A percentile compares a stretch with the other conserved stretches of the same genome.
These are phyloP conservation scores for Hirundichthys speculiger DNA, from an alignment of 2,113 vertebrate species.

Conservation along the genomic window DNA sequence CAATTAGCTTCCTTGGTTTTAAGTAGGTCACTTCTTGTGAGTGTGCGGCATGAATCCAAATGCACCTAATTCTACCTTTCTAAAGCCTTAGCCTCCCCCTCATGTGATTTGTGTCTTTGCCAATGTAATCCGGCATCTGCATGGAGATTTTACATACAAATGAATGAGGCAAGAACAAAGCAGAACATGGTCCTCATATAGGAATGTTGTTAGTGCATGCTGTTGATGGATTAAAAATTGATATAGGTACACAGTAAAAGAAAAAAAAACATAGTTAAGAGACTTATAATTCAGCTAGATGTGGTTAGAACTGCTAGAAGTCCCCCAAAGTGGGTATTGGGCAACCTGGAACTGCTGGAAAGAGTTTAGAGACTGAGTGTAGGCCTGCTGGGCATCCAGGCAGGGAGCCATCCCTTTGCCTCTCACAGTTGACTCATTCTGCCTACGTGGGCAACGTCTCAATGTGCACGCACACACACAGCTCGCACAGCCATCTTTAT, in stretches of 20 bases:
- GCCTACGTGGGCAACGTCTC: slow-evolving; percentile 41
- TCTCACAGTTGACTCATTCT: slow-evolving; percentile 59
- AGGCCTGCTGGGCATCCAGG: slow-evolving; percentile 48
- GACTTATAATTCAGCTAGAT: slow-evolving; percentile 22
- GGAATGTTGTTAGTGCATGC: not conserved
- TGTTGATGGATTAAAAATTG: slow-evolving; percentile 5
- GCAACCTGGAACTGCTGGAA: slow-evolving; percentile 59
- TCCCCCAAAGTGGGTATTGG: slow-evolving; percentile 37
- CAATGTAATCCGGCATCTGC: slow-evolving; percentile 60
- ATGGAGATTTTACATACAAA: slow-evolving; percentile 55
- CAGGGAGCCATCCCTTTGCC: slow-evolving; percentile 54
- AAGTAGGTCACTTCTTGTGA: slow-evolving; percentile 66
- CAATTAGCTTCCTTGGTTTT: slow-evolving; percentile 48
- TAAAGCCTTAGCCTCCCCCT: slow-evolving; percentile 41
- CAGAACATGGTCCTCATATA: not conserved
- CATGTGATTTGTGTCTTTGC: slow-evolving; percentile 37
- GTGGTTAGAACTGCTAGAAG: slow-evolving; percentile 15
- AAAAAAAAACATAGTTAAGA: slow-evolving; percentile 13
- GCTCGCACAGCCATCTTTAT: too few species aligned
- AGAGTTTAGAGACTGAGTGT: slow-evolving; percentile 60
- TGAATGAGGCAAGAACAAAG: slow-evolving; percentile 7
- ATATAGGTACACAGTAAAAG: not conserved
- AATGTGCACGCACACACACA: not conserved
- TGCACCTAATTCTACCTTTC: slow-evolving; percentile 45
- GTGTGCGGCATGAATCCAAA: slow-evolving; percentile 60